These are phyloP conservation scores for Chloroceryle inda DNA, from an alignment of 2,797 vertebrate genomes.

Conservation along the genomic window DNA sequence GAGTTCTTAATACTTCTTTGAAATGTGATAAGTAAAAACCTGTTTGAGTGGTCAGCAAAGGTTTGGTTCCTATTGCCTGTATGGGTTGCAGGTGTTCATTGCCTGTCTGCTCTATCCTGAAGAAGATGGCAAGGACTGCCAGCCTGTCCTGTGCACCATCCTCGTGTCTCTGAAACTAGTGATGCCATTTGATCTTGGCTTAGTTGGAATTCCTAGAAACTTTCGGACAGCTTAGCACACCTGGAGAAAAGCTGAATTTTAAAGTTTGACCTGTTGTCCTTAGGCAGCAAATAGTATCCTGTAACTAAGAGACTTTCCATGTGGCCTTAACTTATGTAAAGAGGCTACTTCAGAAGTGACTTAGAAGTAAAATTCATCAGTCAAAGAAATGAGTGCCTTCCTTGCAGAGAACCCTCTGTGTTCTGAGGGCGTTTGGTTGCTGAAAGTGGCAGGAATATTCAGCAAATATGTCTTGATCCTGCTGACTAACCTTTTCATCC, in stretches of 20 bases:
- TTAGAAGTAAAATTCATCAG: neutral
- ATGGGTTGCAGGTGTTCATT: neutral
- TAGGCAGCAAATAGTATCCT: neutral
- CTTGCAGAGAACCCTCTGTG: neutral
- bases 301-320: neutral
- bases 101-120: neutral
- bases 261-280: neutral
- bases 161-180: accelerated
- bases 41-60: neutral
- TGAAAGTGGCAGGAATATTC: neutral
- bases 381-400: neutral
- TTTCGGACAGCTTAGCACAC: neutral
- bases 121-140: neutral
- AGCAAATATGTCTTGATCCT: neutral
- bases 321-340: neutral
- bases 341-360: neutral
- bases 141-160: neutral
- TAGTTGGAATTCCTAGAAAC: neutral
- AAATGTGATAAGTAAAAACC: neutral
- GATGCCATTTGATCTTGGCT: neutral
- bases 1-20: neutral
- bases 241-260: neutral
- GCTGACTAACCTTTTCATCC: neutral
- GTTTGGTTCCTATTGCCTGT: neutral
- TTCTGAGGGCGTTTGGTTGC: neutral